Evolutionary conservation across 2,113 vertebrate species (phyloP), one percentile per base, ranked within the genome.

Genomic region (Siphamia tubifer): DNA sequence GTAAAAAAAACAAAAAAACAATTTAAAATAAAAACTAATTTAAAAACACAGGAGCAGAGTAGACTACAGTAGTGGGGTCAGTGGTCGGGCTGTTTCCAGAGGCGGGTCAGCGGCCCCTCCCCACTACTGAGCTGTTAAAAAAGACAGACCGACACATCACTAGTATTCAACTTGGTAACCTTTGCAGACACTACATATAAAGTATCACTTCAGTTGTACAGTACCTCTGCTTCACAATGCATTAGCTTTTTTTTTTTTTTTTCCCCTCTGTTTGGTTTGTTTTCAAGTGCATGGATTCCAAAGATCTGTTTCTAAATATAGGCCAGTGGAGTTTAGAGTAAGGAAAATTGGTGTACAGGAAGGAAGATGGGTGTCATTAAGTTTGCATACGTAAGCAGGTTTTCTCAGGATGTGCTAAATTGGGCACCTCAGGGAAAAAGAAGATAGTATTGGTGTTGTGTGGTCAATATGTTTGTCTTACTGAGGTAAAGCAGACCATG

Each of bases 321-420:
- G 73, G 15, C 55, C 54, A 55, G 39, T 40, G 25, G 20, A 27
- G 36, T 54, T 81, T 13, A 38, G 45, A 68, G 52, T 6, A 30
- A 15, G 52, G 13, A 30, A 27, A 71, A 61, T 51, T 25, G 8
- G 25, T 39, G 35, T 47, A 47, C 0, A 10, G 55, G 32, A 1
- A 40, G 24, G 25, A 34, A 43, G 31, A 75, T 45, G 40, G 11
- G 45, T 32, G 48, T 68, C 60, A 74, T 87, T 83, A 80, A 68
- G 84, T 79, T 64, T 76, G 61, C 57, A 60, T 64, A 73, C 57
- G 73, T 40, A 56, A 76, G 51, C 73, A 51, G 40, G 36, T 56
- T 72, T 42, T 56, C 44, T 51, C 62, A 13, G 39, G 57, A 10
- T 51, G 43, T 74, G 77, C 47, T 75, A 75, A 51, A 45, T 20